These are phyloP conservation scores for Himalopsyche anomala DNA, from an alignment of 2,888 invertebrate species.

Conservation along the genomic window DNA sequence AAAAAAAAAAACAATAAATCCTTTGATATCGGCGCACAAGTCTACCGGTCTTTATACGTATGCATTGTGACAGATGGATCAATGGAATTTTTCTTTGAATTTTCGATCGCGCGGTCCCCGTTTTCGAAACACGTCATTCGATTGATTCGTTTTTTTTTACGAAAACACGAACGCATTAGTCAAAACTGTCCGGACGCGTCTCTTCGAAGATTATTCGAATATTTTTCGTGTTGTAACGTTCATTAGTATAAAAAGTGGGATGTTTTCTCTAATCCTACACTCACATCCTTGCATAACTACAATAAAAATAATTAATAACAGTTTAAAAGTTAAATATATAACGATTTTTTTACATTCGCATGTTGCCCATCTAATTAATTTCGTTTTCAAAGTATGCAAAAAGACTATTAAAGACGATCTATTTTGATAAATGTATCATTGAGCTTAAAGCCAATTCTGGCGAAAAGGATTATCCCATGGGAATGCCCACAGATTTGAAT, in stretches of 20 bases:
- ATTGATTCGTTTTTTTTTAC: slow-evolving; percentile 18
- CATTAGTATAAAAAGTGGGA: not conserved
- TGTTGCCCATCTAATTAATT: too few relatives aligned
- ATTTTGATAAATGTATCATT: too few relatives aligned
- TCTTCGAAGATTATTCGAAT: slow-evolving; percentile 2
- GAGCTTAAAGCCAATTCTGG: too few relatives aligned
- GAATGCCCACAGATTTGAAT: too few relatives aligned
- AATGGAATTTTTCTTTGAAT: slow-evolving; percentile 62
- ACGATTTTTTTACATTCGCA: too few relatives aligned
- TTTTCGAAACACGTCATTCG: slow-evolving; percentile 11
- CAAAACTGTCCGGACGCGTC: not conserved
- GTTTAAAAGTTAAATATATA: too few relatives aligned
- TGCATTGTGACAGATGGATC: slow-evolving; percentile 63
- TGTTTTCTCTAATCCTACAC: not conserved
- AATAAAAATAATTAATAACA: too few relatives aligned
- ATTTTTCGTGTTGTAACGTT: not conserved
- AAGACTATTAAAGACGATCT: too few relatives aligned
- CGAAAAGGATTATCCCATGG: too few relatives aligned
- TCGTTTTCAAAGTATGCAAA: too few relatives aligned
- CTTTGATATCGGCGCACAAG: slow-evolving; percentile 49
- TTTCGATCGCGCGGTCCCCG: not conserved
- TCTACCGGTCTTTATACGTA: slow-evolving; percentile 51
- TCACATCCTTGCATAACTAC: too few relatives aligned
- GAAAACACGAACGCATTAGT: slow-evolving; percentile 10
- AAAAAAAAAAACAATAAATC: slow-evolving; percentile 7